Evolutionary conservation across 2,113 vertebrate genomes (phyloP).

Genomic region (Zapus hudsonius): DNA sequence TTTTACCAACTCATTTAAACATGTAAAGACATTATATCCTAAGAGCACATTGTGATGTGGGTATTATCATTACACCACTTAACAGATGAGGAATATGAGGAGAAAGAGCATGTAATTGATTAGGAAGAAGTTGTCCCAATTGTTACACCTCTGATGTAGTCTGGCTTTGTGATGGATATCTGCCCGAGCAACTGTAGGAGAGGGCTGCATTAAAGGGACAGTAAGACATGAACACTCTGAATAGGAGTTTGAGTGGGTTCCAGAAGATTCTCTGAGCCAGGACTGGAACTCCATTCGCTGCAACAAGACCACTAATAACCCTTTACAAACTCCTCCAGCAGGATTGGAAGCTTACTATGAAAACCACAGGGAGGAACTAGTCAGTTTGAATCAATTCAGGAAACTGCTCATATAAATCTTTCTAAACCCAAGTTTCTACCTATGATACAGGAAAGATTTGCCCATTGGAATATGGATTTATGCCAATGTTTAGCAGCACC

Average conservation of each 20-base stretch:
- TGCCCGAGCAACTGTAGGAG: background rate
- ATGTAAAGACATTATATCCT: background rate
- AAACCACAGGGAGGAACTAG: background rate
- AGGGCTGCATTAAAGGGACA: background rate
- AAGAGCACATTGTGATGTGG: background rate
- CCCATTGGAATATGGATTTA: background rate
- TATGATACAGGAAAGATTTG: background rate
- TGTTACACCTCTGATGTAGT: background rate
- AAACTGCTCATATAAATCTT: background rate
- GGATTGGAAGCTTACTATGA: background rate
- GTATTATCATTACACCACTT: background rate
- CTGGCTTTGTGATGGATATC: background rate
- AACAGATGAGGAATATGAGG: background rate
- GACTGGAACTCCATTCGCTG: accelerated
- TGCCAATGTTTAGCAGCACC: background rate
- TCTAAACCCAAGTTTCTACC: background rate
- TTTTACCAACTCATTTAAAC: background rate
- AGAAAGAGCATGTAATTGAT: background rate
- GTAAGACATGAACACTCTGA: background rate
- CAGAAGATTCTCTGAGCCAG: background rate
- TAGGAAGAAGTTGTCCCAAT: background rate
- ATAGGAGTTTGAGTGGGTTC: accelerated
- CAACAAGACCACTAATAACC: background rate
- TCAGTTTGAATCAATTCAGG: background rate
- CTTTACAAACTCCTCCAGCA: background rate